Evolutionary conservation across 2,888 invertebrate species (phyloP).

Genomic region (Fissipunctia ypsillon): DNA sequence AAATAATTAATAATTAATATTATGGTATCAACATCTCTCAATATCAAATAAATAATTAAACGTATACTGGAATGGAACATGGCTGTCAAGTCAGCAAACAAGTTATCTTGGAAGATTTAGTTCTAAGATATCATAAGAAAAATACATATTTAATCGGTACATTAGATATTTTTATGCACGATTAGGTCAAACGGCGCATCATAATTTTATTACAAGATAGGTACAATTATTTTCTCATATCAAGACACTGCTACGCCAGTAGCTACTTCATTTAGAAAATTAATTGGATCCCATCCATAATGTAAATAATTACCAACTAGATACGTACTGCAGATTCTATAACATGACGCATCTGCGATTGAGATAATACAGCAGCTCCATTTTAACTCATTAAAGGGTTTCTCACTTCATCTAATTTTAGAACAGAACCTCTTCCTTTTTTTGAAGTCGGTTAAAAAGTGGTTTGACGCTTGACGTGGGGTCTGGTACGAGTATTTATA

Average conservation of each 20-base stretch:
- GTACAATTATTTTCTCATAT: not conserved
- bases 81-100: not conserved
- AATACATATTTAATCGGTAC: not conserved
- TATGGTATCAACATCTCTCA: not conserved
- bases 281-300: conserved; percentile 17
- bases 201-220: conserved; percentile 3
- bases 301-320: conserved; percentile 35
- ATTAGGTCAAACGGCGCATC: not conserved
- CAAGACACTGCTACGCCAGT: not conserved
- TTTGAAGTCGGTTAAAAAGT: conserved; percentile 12
- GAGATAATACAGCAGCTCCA: conserved; percentile 35
- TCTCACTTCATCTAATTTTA: conserved; percentile 41
- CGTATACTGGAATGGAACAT: not conserved
- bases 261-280: conserved; percentile 12
- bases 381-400: conserved; percentile 47
- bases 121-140: conserved; percentile 1
- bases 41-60: not conserved
- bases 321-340: conserved; percentile 28
- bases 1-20: not conserved
- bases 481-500: conserved; percentile 33
- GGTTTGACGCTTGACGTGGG: conserved; percentile 13
- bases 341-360: conserved; percentile 36
- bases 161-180: not conserved
- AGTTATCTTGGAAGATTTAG: not conserved
- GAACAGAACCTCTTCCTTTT: conserved; percentile 25